Conservation (phyloP, 2,113 vertebrate genomes). For the Pygoscelis adeliae region DNA sequence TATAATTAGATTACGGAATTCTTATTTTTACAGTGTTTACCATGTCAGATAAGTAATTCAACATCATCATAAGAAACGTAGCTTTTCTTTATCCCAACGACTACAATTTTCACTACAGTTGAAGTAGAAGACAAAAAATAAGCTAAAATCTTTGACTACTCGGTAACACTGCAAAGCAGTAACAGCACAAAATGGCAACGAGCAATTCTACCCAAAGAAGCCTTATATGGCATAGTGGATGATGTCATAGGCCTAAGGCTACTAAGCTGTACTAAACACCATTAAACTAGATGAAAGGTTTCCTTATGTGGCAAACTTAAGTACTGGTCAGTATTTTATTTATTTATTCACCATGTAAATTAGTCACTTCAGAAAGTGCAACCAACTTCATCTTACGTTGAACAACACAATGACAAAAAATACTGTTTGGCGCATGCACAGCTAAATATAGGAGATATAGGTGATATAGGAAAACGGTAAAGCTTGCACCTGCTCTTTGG, state of each 20-base stretch:
- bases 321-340: too few species aligned
- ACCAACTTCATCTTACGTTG: neutral
- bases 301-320: neutral
- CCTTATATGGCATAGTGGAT: fast-evolving
- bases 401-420: neutral
- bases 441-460: neutral
- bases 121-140: neutral
- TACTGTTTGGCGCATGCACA: fast-evolving
- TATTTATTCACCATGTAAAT: neutral
- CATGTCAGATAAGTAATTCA: neutral
- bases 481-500: neutral
- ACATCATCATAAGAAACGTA: neutral
- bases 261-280: neutral
- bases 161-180: neutral
- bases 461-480: neutral
- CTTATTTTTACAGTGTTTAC: neutral
- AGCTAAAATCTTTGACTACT: neutral
- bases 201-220: neutral
- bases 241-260: neutral
- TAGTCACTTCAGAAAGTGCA: neutral
- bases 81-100: neutral
- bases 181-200: neutral
- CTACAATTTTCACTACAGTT: neutral
- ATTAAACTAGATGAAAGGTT: neutral
- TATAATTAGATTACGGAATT: neutral